Conservation (phyloP, 1,140 invertebrate genomes). For the Ceratina calcarata region DNA sequence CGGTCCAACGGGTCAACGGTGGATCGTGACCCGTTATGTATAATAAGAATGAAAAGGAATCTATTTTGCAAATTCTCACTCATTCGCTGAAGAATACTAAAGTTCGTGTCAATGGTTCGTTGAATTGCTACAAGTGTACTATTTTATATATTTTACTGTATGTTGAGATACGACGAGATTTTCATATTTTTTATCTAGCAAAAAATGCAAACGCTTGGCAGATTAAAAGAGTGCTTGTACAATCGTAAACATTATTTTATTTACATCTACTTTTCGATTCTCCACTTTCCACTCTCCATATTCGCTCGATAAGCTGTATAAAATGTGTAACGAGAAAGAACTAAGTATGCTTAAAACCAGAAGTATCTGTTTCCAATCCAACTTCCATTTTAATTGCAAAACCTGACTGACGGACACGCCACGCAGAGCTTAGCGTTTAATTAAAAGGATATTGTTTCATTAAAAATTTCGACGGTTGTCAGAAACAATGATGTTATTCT, state of each 20-base stretch:
- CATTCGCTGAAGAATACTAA: too few species aligned
- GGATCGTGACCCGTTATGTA: background rate
- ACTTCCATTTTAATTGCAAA: slow-evolving; percentile 21
- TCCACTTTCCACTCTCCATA: too few species aligned
- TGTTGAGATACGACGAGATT: too few species aligned
- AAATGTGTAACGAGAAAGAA: slow-evolving; percentile 16
- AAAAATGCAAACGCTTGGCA: too few species aligned
- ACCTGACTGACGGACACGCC: slow-evolving; percentile 2
- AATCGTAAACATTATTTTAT: too few species aligned
- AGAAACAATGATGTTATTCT: background rate
- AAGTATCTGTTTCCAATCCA: slow-evolving; percentile 9
- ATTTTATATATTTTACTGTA: too few species aligned
- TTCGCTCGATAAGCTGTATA: slow-evolving; percentile 1
- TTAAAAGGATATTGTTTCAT: slow-evolving; percentile 2
- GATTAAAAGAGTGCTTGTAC: too few species aligned
- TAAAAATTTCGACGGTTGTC: slow-evolving; percentile 1
- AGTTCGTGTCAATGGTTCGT: too few species aligned
- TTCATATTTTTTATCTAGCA: too few species aligned
- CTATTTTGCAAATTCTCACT: background rate
- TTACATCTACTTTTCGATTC: background rate
- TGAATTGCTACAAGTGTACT: too few species aligned
- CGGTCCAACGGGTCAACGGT: background rate
- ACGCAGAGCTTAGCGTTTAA: background rate
- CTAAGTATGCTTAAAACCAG: slow-evolving; percentile 13
- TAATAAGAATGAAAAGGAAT: background rate